phyloP scores from a whole-genome alignment of 2,888 invertebrate species.

The Panzeria rudis region DNA sequence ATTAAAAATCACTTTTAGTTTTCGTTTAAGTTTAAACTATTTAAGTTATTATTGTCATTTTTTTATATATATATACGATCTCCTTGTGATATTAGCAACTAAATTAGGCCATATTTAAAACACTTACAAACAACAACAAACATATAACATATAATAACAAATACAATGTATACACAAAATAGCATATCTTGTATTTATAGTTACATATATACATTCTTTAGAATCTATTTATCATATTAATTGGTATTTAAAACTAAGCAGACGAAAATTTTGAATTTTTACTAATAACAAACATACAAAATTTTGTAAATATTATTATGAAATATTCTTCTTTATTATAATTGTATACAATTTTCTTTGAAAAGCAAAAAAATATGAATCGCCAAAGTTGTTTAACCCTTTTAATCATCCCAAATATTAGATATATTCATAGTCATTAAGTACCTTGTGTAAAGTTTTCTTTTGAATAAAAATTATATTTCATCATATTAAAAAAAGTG shows the following conservation, averaged over 20 bases:
- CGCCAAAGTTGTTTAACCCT: conserved; percentile 71
- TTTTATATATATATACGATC: conserved; percentile 54
- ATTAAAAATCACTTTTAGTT: conserved; percentile 19
- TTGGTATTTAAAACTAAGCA: conserved; percentile 31
- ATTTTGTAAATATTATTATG: conserved; percentile 61
- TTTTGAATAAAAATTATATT: conserved; percentile 52
- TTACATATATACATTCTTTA: conserved; percentile 57
- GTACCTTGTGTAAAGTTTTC: conserved; percentile 69
- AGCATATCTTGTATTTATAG: conserved; percentile 68
- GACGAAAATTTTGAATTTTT: background rate
- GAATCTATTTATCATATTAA: conserved; percentile 61
- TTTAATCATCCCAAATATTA: conserved; percentile 72
- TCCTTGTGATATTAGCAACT: conserved; percentile 72
- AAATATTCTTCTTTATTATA: conserved; percentile 32
- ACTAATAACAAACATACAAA: conserved; percentile 23
- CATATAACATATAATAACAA: conserved; percentile 40
- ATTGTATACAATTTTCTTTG: conserved; percentile 43
- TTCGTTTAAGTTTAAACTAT: conserved; percentile 28
- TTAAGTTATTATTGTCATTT: conserved; percentile 41
- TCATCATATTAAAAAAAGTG: conserved; percentile 53
- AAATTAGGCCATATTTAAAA: conserved; percentile 71
- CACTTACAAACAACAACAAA: conserved; percentile 22
- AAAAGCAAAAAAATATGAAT: conserved; percentile 54
- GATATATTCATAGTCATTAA: conserved; percentile 71
- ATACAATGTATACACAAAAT: conserved; percentile 38